Base-by-base conservation (phyloP, 1,140 invertebrate genomes). In the Forficula auricularia region DNA sequence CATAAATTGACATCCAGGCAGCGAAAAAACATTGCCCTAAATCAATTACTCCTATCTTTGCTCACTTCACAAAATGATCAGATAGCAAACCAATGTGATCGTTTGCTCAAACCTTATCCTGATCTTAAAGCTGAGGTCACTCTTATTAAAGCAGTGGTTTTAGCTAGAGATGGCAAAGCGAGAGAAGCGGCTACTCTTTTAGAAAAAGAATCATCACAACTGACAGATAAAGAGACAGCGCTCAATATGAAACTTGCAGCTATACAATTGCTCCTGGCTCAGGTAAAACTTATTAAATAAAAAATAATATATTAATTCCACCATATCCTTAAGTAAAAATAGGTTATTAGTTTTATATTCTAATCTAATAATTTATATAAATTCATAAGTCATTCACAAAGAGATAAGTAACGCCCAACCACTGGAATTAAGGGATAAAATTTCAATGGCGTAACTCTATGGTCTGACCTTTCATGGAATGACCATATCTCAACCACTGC, bases 31-130 rank as follows among this genome's bases (percentile, higher is more conserved):
- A 89, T 98, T 50, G 71, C 76, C 0, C 67, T 90, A 30, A 97
- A 98, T 64, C 84, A 95, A 49, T 89, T 86, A 50, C 67, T 96
- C 36, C 64, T 96, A 9, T 73, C 82, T 14, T 73, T 88, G 39
- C 85, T 85, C 49, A 89, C 84, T 0, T 10, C 62, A 16, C 51
- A 83, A 78, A 65, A 68, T 38, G 86, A 91, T 43, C 77, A 81
- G 49, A 90, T 84, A 58, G 77, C 77, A 40, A 65, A 82, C 56
- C 61, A 80, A 15, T 81, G 81, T 41, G 72, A 77, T 49, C 73
- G 75, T 48, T 59, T 92, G 8, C 62, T 71, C 0, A 70, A 74
- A 12, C 66, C 70, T 38, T 73, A 80, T 62, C 73, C 78, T 3
- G 64, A 68, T 14, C 61, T 77, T 42, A 62, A 63, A 39, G 63